Conservation (phyloP, 2,797 vertebrate genomes). For the Telmatherina bonti region DNA sequence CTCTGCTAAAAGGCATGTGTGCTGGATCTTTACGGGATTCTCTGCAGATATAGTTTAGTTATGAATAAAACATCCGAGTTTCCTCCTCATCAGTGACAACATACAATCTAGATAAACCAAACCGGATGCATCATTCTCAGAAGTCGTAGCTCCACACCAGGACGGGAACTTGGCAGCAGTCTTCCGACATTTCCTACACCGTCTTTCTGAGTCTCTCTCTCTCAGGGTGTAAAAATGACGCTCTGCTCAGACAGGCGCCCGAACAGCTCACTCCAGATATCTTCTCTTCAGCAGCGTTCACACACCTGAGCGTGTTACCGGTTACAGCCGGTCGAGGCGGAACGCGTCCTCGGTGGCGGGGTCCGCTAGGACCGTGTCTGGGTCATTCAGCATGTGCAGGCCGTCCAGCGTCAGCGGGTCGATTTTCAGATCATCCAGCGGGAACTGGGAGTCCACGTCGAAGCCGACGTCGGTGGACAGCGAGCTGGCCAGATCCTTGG, state of each 20-base stretch:
- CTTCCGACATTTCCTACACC: slow-evolving; percentile 24
- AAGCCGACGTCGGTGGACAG: slow-evolving; percentile 93
- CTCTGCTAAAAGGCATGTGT: slow-evolving; percentile 7
- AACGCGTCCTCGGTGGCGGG: slow-evolving; percentile 98
- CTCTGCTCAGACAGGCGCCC: background rate
- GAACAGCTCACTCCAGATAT: slow-evolving; percentile 12
- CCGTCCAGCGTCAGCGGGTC: slow-evolving; percentile 97
- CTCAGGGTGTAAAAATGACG: background rate
- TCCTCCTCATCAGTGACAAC: slow-evolving; percentile 25
- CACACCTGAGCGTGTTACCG: slow-evolving; percentile 42
- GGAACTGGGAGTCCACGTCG: slow-evolving; percentile 94
- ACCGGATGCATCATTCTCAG: slow-evolving; percentile 26
- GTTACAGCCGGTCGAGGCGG: slow-evolving; percentile 95
- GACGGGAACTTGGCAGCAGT: slow-evolving; percentile 37
- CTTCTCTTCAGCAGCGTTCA: slow-evolving; percentile 27
- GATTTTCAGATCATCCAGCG: slow-evolving; percentile 97
- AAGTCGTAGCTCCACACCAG: slow-evolving; percentile 9
- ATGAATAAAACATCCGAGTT: no score
- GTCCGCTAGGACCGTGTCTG: slow-evolving; percentile 95
- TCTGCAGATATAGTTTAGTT: slow-evolving; percentile 31
- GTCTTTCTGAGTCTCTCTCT: background rate
- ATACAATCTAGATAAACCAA: slow-evolving; percentile 28
- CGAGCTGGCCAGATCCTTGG: slow-evolving; percentile 92
- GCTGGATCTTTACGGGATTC: slow-evolving; percentile 19
- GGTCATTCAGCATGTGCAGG: slow-evolving; percentile 97